phyloP scores from a whole-genome alignment of 1,140 invertebrate genomes.

The Drosophila ironensis region DNA sequence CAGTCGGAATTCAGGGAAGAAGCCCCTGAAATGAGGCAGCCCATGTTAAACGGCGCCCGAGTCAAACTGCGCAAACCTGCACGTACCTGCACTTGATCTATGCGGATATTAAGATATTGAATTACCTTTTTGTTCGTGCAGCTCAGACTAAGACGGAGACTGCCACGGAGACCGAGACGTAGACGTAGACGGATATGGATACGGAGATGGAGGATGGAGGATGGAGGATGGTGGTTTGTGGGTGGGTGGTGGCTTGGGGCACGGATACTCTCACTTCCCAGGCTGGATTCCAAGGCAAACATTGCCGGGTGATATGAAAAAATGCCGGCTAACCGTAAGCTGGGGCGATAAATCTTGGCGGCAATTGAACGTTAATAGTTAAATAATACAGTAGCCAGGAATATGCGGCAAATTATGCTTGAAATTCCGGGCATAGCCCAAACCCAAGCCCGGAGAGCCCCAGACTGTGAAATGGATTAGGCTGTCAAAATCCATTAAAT shows the following conservation, averaged over 20 bases:
- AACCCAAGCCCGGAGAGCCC: slow-evolving; percentile 12
- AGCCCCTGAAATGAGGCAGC: slow-evolving; percentile 55
- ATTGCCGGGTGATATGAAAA: slow-evolving; percentile 46
- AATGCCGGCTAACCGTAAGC: slow-evolving; percentile 39
- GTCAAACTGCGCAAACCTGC: slow-evolving; percentile 77
- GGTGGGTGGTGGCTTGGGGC: too few species aligned
- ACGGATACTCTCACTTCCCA: slow-evolving; percentile 35
- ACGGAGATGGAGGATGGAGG: neutral
- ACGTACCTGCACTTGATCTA: slow-evolving; percentile 79
- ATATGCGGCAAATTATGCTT: slow-evolving; percentile 77
- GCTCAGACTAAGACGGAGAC: slow-evolving; percentile 42
- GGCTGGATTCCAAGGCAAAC: slow-evolving; percentile 4
- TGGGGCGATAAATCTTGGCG: slow-evolving; percentile 61
- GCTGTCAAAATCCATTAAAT: slow-evolving; percentile 68
- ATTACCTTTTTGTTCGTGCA: slow-evolving; percentile 75
- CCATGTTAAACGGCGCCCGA: slow-evolving; percentile 70
- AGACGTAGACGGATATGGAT: slow-evolving; percentile 1
- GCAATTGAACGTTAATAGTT: slow-evolving; percentile 79
- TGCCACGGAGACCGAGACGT: neutral
- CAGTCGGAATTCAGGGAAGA: slow-evolving; percentile 32
- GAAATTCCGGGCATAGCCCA: slow-evolving; percentile 69
- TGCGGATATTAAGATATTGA: slow-evolving; percentile 80
- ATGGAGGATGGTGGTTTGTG: too few species aligned
- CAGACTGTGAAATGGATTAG: slow-evolving; percentile 50
- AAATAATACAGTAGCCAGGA: slow-evolving; percentile 74